Base-by-base conservation (phyloP, 2,888 invertebrate genomes). In the Ophion slaviceki region DNA sequence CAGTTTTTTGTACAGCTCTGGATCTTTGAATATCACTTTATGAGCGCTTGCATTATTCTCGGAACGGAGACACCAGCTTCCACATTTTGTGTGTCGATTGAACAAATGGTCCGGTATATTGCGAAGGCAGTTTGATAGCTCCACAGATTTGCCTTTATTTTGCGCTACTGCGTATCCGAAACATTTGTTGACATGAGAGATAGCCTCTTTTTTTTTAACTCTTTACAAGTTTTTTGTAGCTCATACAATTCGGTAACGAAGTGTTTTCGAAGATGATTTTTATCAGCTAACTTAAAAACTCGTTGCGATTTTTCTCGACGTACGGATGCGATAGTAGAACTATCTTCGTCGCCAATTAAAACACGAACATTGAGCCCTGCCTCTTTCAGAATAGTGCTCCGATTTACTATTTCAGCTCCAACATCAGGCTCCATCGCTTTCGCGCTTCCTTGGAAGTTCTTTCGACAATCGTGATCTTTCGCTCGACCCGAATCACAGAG, bases 401-500 rank as follows among this genome's bases (percentile, higher is more conserved):
- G 28, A 28, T 28, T 28, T 28, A 28, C 28, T 28, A 28, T 28
- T 28, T 28, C 28, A 28, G 28, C 28, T 28, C 28, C 28, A 28
- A 28, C 28, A 28, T 28, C 28, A 28, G 28, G 28, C 28, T 28
- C 28, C 28, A 28, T 90, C 2, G 90, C 88, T 81, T 90, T 90
- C 0, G 89, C 88, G 83, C 88, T 90, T n/a, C 88, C 89, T 24
- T 68, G 17, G 61, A 89, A 90, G 76, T 90, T 90, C 45, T 64
- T 14, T 14, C 90, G 81, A 57, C 90, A 91, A 74, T 91, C 88
- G 71, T 91, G 89, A 61, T 88, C 62, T 83, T 84, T 86, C 2
- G 57, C 14, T 24, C 78, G 82, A 32, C 88, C 88, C n/a, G 20
- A 2, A 80, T 88, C 87, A 75, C 90, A 90, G 53, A 24, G 36